These are phyloP conservation scores for Cardiocondyla obscurior DNA, from an alignment of 1,140 invertebrate species.

Conservation along the genomic window DNA sequence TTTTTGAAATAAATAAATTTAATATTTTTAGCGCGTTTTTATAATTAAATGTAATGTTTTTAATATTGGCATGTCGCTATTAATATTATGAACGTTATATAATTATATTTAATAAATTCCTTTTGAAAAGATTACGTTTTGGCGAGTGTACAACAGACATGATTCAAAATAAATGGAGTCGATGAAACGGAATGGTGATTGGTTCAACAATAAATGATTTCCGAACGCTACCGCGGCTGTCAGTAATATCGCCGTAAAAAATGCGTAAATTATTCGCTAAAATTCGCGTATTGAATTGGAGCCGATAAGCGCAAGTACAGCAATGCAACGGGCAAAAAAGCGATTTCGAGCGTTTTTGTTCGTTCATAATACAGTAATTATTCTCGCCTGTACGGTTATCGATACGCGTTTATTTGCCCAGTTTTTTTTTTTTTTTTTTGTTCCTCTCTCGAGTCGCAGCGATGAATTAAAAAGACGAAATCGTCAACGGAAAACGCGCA, in stretches of 20 bases:
- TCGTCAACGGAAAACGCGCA: background rate
- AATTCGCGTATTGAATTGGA: constrained; percentile 12
- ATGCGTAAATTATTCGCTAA: background rate
- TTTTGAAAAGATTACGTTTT: background rate
- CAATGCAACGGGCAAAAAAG: background rate
- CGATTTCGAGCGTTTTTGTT: background rate
- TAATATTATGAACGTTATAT: background rate
- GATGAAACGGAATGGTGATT: background rate
- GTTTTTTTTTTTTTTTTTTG: background rate
- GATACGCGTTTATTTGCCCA: constrained; percentile 10
- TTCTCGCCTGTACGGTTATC: background rate
- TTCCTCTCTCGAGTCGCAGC: no score
- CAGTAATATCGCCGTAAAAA: background rate
- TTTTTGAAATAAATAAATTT: background rate
- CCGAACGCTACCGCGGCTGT: background rate
- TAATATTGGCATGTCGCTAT: background rate
- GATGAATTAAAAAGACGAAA: background rate
- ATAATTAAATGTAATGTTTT: background rate
- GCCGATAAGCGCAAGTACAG: background rate
- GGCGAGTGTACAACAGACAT: background rate
- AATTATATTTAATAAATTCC: background rate
- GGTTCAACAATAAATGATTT: constrained; percentile 18
- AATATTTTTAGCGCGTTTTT: background rate
- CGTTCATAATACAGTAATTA: background rate
- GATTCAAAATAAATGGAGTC: background rate